Conservation (phyloP, 2,888 invertebrate genomes). For the Pseudanteris insignis region DNA sequence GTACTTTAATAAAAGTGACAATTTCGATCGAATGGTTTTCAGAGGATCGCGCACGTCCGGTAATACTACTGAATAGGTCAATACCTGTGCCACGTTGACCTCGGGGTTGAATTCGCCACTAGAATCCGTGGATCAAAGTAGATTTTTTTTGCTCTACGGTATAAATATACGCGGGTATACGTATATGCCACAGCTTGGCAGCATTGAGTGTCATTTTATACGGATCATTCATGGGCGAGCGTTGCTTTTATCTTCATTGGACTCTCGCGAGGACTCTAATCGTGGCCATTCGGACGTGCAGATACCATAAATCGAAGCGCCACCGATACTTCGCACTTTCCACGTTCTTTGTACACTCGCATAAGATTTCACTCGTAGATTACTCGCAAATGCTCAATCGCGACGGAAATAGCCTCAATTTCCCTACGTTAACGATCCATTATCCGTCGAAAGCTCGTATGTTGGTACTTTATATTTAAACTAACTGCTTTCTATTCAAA, state of each 20-base stretch:
- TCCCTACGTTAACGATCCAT: conserved; percentile 48
- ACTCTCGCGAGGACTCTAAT: conserved; percentile 23
- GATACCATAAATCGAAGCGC: conserved; percentile 25
- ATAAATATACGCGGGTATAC: conserved; percentile 4
- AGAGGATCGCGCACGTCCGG: too few species aligned
- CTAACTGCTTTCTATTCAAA: conserved; percentile 42
- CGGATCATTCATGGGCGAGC: conserved; percentile 25
- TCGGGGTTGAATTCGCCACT: too few species aligned
- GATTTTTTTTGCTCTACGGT: neutral
- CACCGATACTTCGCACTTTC: conserved; percentile 13
- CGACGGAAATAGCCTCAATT: conserved; percentile 50
- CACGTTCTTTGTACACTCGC: conserved; percentile 29
- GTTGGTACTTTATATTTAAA: conserved; percentile 51
- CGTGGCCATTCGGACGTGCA: conserved; percentile 17
- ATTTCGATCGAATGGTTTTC: too few species aligned
- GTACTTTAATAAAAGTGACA: too few species aligned
- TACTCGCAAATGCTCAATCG: conserved; percentile 44
- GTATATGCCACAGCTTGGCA: neutral
- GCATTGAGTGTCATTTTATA: conserved; percentile 24
- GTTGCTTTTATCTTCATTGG: conserved; percentile 39
- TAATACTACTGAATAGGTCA: too few species aligned
- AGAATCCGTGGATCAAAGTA: too few species aligned
- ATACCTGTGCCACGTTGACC: too few species aligned
- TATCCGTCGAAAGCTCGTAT: conserved; percentile 47
- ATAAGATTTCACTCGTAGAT: conserved; percentile 51